Evolutionary conservation across 1,140 invertebrate species (phyloP).

Genomic region (Oncopodura yosiiana): DNA sequence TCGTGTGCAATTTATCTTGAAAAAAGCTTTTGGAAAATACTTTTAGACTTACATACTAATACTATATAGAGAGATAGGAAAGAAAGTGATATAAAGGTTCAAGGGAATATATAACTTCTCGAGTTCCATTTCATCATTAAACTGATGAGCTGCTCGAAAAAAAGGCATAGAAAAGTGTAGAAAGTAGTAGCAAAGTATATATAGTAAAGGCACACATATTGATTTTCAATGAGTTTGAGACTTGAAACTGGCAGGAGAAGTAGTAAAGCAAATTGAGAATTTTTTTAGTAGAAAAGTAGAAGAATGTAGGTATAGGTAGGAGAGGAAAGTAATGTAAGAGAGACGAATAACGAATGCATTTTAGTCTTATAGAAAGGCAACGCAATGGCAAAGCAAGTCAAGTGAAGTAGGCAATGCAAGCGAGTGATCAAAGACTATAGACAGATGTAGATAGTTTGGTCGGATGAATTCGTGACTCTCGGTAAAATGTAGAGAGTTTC

Average conservation of each 20-base stretch:
- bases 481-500: too few relatives aligned
- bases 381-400: neutral
- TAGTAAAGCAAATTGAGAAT: neutral
- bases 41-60: conserved; percentile 5
- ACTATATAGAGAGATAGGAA: neutral
- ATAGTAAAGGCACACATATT: conserved; percentile 7
- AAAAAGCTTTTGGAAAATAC: conserved; percentile 28
- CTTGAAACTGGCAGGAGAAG: neutral
- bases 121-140: conserved; percentile 4
- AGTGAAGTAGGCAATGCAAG: neutral
- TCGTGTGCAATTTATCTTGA: conserved; percentile 31
- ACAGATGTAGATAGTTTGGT: conserved; percentile 14
- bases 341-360: conserved; percentile 6
- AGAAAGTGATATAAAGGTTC: neutral
- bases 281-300: neutral
- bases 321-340: conserved; percentile 18
- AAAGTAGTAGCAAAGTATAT: neutral
- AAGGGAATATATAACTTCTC: neutral
- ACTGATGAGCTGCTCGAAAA: too few relatives aligned
- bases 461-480: conserved; percentile 30
- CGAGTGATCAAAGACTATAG: neutral
- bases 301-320: neutral
- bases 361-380: too few relatives aligned
- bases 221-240: conserved; percentile 22
- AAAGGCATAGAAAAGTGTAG: too few relatives aligned